Evolutionary conservation across 2,888 invertebrate species (phyloP), one percentile per base, ranked within the genome.

Genomic region (Meganola albula): DNA sequence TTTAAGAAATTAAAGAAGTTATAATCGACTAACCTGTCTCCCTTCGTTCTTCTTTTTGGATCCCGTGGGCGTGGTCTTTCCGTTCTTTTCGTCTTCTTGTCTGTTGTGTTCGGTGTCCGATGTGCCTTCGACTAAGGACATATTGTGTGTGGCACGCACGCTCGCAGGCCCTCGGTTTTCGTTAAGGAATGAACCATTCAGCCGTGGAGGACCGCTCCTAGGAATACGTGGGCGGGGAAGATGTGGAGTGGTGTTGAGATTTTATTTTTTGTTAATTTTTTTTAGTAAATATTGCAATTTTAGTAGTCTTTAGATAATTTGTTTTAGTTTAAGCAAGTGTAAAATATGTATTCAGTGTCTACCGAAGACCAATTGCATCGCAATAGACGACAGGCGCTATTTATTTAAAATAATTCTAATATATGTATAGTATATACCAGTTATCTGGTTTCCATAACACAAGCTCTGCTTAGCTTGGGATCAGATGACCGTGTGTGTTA

Each of bases 41-140:
- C 48, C 52, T 39, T 61, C 58, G 26, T 42, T 67, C 40, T 56
- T 66, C 29, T 49, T 63, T 34, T 51, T 55, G 27, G 42, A 40
- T 4, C 42, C 45, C 6, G 58, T 40, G 7, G 54, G 50, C 2
- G 53, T 47, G 25, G 43, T 44, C 22, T 27, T 36, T 10, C 10
- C 10, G 31, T 27, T 35, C 35, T 37, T 45, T 3, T 58, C 59
- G 36, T 53, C 58, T 30, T 59, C 60, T 34, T 36, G 47, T 14
- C 41, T 55, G 28, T 54, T 56, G 33, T 71, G 69, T 53, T 84
- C 83, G 24, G 74, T 72, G 58, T 84, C 84, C 32, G 84, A 84
- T 40, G 66, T 66, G 44, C 72, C 83, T 73, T 82, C 84, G 27
- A 67, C 84, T 68, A 84, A 61, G 77, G 84, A 84, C 84, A 84